Percentiles rank a stretch among this genome's conserved stretches.
Evolutionary conservation across 2,797 vertebrate genomes (phyloP).

Genomic region (Leptodactylus fallax): DNA sequence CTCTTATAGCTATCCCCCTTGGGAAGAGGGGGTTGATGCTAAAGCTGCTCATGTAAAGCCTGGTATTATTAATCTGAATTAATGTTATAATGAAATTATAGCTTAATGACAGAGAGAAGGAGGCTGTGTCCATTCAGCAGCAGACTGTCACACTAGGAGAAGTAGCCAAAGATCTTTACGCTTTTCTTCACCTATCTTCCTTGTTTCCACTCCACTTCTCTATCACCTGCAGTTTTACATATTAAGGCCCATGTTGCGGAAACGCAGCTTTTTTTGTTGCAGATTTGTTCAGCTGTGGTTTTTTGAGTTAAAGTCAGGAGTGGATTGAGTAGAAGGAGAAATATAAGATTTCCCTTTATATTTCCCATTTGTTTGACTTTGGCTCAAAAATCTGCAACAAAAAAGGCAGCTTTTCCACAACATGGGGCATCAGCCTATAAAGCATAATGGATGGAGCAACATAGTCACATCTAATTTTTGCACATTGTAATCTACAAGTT

Average conservation of each 20-base stretch:
- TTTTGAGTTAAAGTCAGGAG: too few species aligned
- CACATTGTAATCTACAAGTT: too few species aligned
- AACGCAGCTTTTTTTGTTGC: too few species aligned
- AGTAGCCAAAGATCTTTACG: not conserved
- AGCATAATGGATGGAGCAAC: not conserved
- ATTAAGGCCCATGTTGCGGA: too few species aligned
- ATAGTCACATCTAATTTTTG: not conserved
- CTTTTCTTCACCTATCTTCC: not conserved
- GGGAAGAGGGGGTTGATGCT: not conserved
- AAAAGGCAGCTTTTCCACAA: too few species aligned
- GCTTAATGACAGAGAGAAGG: not conserved
- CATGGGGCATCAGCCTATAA: not conserved
- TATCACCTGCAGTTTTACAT: not conserved
- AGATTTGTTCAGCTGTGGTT: too few species aligned
- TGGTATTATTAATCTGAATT: constrained; percentile 18
- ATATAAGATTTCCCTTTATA: too few species aligned
- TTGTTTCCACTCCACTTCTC: not conserved
- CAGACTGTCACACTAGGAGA: not conserved
- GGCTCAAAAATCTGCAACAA: too few species aligned
- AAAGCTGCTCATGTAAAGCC: constrained; percentile 21
- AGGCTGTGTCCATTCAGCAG: not conserved
- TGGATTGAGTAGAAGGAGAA: too few species aligned
- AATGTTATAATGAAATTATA: constrained; percentile 11
- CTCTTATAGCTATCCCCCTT: not conserved
- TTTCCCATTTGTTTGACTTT: too few species aligned